Percentiles rank a stretch among this genome's conserved stretches.
Conservation (phyloP, 2,113 vertebrate species). For the Calonectris borealis region DNA sequence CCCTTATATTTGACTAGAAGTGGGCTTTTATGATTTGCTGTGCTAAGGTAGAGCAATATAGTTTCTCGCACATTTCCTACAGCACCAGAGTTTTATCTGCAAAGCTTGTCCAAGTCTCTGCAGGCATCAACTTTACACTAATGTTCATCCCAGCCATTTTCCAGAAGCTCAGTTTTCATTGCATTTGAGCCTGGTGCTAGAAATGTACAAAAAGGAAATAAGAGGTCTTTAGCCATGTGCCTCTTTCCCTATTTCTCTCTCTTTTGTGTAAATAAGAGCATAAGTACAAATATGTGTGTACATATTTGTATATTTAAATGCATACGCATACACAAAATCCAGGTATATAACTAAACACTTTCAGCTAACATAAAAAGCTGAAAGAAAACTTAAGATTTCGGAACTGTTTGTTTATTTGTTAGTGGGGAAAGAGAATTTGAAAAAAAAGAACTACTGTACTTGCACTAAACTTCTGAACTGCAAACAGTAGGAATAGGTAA, state of each 20-base stretch:
- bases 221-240: not conserved
- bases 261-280: not conserved
- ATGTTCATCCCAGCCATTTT: accelerated
- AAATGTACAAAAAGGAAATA: not conserved
- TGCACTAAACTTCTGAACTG: not conserved
- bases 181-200: not conserved
- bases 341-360: not conserved
- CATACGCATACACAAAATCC: not conserved
- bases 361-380: not conserved
- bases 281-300: not conserved
- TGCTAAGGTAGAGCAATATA: not conserved
- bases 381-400: not conserved
- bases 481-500: not conserved
- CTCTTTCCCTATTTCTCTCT: not conserved
- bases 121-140: not conserved
- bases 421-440: not conserved
- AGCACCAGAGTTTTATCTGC: not conserved
- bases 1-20: not conserved
- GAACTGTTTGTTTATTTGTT: not conserved
- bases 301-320: not conserved
- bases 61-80: not conserved
- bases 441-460: not conserved
- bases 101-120: not conserved
- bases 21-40: not conserved
- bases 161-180: not conserved